Conservation (phyloP, 2,888 invertebrate species). For the Tetheella fluctuosa region DNA sequence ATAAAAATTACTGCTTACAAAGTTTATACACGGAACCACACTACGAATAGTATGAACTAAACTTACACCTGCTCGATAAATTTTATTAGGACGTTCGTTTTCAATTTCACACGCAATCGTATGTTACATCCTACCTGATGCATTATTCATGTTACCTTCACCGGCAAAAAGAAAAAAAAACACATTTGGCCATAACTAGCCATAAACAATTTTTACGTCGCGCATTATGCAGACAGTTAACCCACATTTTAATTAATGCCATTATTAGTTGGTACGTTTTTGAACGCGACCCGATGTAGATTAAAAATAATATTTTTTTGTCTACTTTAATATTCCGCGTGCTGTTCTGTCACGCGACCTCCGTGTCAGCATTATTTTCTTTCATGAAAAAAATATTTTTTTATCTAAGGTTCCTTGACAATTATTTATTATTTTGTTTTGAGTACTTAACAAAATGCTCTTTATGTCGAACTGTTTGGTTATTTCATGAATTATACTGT, state of each 20-base stretch:
- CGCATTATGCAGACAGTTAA: slow-evolving; percentile 52
- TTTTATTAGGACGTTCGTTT: slow-evolving; percentile 32
- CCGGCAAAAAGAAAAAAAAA: slow-evolving; percentile 23
- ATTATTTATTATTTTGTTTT: slow-evolving; percentile 33
- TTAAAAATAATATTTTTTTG: slow-evolving; percentile 30
- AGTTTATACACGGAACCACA: not conserved
- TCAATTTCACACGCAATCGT: slow-evolving; percentile 37
- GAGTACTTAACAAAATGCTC: slow-evolving; percentile 15
- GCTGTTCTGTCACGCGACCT: slow-evolving; percentile 42
- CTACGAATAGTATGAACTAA: not conserved
- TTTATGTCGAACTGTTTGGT: no score
- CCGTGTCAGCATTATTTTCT: slow-evolving; percentile 37
- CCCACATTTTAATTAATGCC: slow-evolving; percentile 59
- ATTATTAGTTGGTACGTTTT: slow-evolving; percentile 36
- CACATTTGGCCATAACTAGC: slow-evolving; percentile 19
- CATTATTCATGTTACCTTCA: slow-evolving; percentile 31
- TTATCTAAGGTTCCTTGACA: slow-evolving; percentile 34
- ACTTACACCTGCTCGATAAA: not conserved
- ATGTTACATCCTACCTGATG: slow-evolving; percentile 27
- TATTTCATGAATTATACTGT: slow-evolving; percentile 5
- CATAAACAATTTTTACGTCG: slow-evolving; percentile 30
- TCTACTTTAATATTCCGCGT: slow-evolving; percentile 36
- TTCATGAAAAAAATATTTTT: slow-evolving; percentile 30
- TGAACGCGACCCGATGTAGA: slow-evolving; percentile 24
- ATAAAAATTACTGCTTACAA: no score